These are phyloP conservation scores for Antedon bifida DNA, from an alignment of 35 echinoderm and acorn worm genomes.

Conservation along the genomic window DNA sequence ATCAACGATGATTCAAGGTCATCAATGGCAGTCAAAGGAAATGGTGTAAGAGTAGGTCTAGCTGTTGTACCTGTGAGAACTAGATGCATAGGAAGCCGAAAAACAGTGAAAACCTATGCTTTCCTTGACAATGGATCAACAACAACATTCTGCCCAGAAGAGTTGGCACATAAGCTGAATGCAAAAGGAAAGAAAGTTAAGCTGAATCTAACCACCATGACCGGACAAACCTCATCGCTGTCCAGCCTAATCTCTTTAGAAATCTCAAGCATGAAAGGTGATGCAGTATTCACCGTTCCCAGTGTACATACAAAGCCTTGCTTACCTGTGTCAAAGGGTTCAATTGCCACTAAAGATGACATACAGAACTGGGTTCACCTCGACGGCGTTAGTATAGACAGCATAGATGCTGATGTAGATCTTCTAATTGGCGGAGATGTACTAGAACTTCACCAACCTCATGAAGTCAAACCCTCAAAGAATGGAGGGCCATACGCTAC, in stretches of 20 bases:
- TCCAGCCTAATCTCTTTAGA: background rate
- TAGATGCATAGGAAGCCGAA: background rate
- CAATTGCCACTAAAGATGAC: background rate
- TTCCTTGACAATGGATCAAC: background rate
- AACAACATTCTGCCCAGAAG: background rate
- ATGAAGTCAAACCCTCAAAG: background rate
- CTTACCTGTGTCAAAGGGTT: background rate
- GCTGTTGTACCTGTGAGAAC: background rate
- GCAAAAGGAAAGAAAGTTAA: background rate
- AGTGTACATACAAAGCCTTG: background rate
- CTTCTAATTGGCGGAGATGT: slow-evolving; percentile 58
- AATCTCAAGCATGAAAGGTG: background rate
- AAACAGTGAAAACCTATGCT: background rate
- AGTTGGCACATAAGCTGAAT: background rate
- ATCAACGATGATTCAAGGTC: background rate
- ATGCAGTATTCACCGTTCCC: background rate
- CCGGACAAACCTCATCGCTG: background rate
- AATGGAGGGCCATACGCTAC: slow-evolving; percentile 19
- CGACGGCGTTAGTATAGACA: slow-evolving; percentile 15
- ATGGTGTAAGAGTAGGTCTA: background rate
- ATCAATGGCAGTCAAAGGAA: background rate
- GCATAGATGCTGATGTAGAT: slow-evolving; percentile 15
- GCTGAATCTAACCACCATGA: background rate
- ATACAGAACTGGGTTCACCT: slow-evolving; percentile 34
- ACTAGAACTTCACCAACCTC: slow-evolving; percentile 21